Base-by-base conservation (phyloP, 1,140 invertebrate genomes). In the Caerostris darwini region DNA sequence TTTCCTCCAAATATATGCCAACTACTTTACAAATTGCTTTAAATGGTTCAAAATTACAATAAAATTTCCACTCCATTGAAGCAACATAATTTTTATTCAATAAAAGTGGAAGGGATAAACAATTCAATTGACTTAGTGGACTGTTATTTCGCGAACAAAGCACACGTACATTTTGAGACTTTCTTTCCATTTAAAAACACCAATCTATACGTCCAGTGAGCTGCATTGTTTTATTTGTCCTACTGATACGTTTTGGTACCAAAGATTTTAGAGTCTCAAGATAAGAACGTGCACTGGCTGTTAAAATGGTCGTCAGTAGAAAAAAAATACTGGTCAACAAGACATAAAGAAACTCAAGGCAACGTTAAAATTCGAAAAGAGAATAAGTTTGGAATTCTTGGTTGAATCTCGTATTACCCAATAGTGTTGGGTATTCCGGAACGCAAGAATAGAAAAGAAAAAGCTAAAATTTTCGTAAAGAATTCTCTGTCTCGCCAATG, bases 211-310 rank as follows among this genome's bases (percentile, higher is more conserved):
- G 71, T 50, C 71, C 71, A 77, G 71, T 77, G 71, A 77, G 82
- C 82, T 56, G 82, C 54, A 83, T 83, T 83, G 82, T 83, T 83
- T 83, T 83, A 58, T 83, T 83, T 83, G 82, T 83, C 56, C 54
- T 57, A 5, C 56, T 58, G 19, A 83, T 83, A 83, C 82, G 82
- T 83, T 83, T 83, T 19, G n/a, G 54, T 17, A 14, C 50, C 82
- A 12, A 14, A 83, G 82, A 83, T 83, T 83, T 83, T 83, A 83
- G 34, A 56, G 82, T 57, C 54, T 83, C 17, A 19, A 83, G 82
- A 83, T 83, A 83, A 58, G 82, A 56, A 83, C 82, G 82, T 83
- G 82, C 53, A 58, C 53, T 56, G 54, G 56, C 5, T 83, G 56
- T 19, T 58, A 57, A 83, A 83, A 83, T 12, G 71, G 8, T 53